phyloP scores from a whole-genome alignment of 2,888 invertebrate species.

The Sylvicola cinctus region DNA sequence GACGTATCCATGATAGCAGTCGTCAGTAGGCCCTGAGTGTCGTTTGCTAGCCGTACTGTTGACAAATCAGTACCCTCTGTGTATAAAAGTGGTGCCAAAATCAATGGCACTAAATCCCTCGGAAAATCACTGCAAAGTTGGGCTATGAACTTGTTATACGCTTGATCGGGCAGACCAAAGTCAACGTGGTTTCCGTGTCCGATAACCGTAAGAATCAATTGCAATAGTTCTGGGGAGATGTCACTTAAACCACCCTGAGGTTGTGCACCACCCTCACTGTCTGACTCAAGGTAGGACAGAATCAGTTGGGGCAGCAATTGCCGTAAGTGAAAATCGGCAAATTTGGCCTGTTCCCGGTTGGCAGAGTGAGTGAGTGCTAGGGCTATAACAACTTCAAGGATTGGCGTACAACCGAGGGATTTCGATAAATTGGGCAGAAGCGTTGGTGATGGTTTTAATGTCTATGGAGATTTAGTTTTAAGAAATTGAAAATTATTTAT shows the following conservation, averaged over 20 bases:
- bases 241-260: constrained; percentile 63
- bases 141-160: constrained; percentile 60
- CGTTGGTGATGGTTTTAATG: constrained; percentile 55
- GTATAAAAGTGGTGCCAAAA: constrained; percentile 74
- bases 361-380: constrained; percentile 65
- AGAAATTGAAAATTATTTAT: constrained; percentile 1
- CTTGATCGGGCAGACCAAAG: constrained; percentile 47
- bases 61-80: constrained; percentile 42
- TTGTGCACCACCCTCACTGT: constrained; percentile 42
- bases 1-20: constrained; percentile 50
- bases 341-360: constrained; percentile 48
- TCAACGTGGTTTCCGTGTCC: constrained; percentile 34
- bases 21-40: constrained; percentile 32
- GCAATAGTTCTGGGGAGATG: constrained; percentile 73
- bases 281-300: constrained; percentile 62
- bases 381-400: constrained; percentile 82
- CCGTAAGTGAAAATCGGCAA: constrained; percentile 60
- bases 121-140: constrained; percentile 75
- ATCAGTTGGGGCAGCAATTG: constrained; percentile 68
- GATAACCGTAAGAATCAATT: constrained; percentile 49
- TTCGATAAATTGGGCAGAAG: constrained; percentile 69
- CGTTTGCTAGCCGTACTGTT: constrained; percentile 39
- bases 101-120: constrained; percentile 68
- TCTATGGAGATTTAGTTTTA: constrained; percentile 30
- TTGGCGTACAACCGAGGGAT: constrained; percentile 64